These are phyloP conservation scores for Chiridota heheva DNA, from an alignment of 35 echinoderm and acorn worm genomes.

Conservation along the genomic window DNA sequence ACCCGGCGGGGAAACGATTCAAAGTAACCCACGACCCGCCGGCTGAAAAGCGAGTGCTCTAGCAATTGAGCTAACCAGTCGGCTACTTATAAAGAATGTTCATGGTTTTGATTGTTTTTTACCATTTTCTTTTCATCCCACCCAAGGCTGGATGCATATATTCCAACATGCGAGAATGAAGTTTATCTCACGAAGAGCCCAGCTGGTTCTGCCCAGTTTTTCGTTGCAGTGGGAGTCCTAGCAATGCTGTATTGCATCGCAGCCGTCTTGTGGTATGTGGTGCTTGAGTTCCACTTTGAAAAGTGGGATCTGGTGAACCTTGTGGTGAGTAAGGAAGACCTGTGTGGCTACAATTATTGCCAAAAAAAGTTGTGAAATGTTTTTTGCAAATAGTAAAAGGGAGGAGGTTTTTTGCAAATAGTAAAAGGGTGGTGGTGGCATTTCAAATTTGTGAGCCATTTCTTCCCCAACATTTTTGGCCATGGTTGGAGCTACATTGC, in stretches of 20 bases:
- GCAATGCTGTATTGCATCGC: constrained; percentile 89
- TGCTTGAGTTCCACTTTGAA: constrained; percentile 63
- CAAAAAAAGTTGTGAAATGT: too few species aligned
- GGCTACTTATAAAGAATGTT: neutral
- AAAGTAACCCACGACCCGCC: too few species aligned
- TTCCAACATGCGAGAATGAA: neutral
- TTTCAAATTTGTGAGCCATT: too few species aligned
- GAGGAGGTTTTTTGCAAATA: too few species aligned
- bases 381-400: too few species aligned
- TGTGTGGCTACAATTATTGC: too few species aligned
- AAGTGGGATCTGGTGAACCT: constrained; percentile 53
- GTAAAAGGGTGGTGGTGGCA: too few species aligned
- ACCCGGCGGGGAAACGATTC: too few species aligned
- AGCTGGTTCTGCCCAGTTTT: constrained; percentile 71
- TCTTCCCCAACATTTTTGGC: too few species aligned
- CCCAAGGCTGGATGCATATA: neutral
- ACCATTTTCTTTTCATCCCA: neutral
- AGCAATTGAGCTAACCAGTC: neutral
- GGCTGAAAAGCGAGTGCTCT: too few species aligned
- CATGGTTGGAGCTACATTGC: too few species aligned
- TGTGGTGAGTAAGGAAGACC: constrained; percentile 80
- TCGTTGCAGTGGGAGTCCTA: constrained; percentile 83
- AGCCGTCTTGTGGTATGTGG: constrained; percentile 73
- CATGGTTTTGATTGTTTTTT: neutral
- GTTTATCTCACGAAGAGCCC: constrained; percentile 27